Conservation (phyloP, 2,797 vertebrate genomes). For the Austrolebias charrua region DNA sequence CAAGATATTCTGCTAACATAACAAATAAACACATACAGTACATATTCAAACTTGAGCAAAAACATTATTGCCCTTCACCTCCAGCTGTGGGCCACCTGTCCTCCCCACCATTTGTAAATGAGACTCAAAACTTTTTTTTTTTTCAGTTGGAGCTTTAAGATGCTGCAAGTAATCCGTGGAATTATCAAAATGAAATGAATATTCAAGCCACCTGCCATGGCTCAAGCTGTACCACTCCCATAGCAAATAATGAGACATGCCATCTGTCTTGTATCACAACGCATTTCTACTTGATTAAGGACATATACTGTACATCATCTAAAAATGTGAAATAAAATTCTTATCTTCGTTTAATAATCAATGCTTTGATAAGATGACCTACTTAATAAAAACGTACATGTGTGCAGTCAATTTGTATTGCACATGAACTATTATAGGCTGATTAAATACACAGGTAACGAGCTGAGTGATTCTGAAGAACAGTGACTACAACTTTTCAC, state of each 20-base stretch:
- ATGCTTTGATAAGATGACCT: conserved; percentile 16
- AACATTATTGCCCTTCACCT: too few relatives aligned
- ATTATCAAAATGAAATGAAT: conserved; percentile 78
- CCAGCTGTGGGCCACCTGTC: not conserved
- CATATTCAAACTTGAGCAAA: too few relatives aligned
- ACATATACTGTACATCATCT: conserved; percentile 33
- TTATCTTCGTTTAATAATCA: conserved; percentile 16
- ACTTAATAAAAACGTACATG: conserved; percentile 3
- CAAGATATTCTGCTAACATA: too few relatives aligned
- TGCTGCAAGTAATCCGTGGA: conserved; percentile 75
- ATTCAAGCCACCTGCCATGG: conserved; percentile 78
- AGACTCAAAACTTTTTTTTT: conserved; percentile 48
- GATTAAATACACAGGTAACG: conserved; percentile 8
- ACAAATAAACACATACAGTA: too few relatives aligned
- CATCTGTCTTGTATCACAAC: conserved; percentile 76
- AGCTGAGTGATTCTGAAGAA: conserved; percentile 25
- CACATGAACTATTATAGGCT: not conserved
- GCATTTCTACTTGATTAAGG: conserved; percentile 63
- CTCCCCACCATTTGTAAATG: conserved; percentile 24
- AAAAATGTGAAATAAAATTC: conserved; percentile 20
- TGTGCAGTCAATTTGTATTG: not conserved
- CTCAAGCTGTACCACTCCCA: conserved; percentile 60
- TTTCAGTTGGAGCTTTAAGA: conserved; percentile 52
- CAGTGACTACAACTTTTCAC: conserved; percentile 46
- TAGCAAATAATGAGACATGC: conserved; percentile 63